These are phyloP conservation scores for Dryobota labecula DNA, from an alignment of 2,888 invertebrate species.

Conservation along the genomic window DNA sequence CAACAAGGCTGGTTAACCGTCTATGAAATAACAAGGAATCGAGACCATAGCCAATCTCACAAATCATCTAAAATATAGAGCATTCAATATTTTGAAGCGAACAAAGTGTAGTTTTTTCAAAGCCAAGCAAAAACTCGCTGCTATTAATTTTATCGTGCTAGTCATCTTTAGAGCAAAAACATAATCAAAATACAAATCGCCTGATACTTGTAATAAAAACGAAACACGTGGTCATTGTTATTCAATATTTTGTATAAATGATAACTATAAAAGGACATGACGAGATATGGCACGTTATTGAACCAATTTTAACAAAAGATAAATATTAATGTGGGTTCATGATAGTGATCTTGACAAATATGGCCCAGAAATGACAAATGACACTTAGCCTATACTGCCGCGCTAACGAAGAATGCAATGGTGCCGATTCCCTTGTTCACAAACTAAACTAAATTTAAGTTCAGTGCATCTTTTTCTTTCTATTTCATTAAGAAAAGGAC, in stretches of 20 bases:
- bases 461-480: too few relatives aligned
- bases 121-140: constrained; percentile 49
- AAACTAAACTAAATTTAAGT: too few relatives aligned
- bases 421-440: too few relatives aligned
- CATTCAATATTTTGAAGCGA: constrained; percentile 44
- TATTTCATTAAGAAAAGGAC: too few relatives aligned
- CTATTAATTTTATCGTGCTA: constrained; percentile 65
- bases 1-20: constrained; percentile 24
- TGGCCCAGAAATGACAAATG: constrained; percentile 2
- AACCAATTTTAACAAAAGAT: constrained; percentile 17
- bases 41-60: constrained; percentile 52
- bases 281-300: constrained; percentile 8
- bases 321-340: not conserved
- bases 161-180: constrained; percentile 58
- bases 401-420: too few relatives aligned
- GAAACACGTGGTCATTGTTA: constrained; percentile 57
- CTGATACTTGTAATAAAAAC: constrained; percentile 46
- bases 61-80: constrained; percentile 48
- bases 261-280: constrained; percentile 6
- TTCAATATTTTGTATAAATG: constrained; percentile 40
- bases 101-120: constrained; percentile 35
- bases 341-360: constrained; percentile 16
- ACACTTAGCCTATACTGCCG: too few relatives aligned
- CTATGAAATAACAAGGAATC: constrained; percentile 47
- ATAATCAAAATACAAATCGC: constrained; percentile 55